phyloP scores from a whole-genome alignment of 2,797 vertebrate species.

The Chrosomus eos region DNA sequence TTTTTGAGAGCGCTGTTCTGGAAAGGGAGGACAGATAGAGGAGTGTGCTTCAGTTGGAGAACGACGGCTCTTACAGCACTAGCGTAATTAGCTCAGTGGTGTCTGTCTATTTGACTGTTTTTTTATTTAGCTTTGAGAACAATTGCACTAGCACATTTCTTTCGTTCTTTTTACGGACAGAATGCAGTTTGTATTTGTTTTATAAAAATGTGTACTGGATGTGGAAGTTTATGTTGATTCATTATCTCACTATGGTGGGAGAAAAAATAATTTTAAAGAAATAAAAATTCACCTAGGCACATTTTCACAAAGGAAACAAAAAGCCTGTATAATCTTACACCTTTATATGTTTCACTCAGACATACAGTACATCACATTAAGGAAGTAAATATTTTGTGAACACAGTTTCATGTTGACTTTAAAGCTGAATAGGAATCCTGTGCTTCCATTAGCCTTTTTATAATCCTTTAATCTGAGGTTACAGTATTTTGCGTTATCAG shows the following conservation, averaged over 20 bases:
- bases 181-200: background rate
- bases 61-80: conserved; percentile 3
- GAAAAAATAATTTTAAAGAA: background rate
- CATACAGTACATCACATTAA: background rate
- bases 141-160: background rate
- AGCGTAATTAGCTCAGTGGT: conserved; percentile 31
- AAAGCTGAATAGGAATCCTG: background rate
- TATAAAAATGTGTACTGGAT: background rate
- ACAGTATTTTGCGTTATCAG: background rate
- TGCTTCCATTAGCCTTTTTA: conserved; percentile 6
- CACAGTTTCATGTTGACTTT: background rate
- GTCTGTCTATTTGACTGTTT: background rate
- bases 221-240: background rate
- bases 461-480: conserved; percentile 33
- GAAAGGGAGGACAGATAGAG: conserved; percentile 33
- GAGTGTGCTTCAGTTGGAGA: conserved; percentile 19
- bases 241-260: background rate
- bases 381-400: background rate
- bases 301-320: background rate
- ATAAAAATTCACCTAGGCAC: background rate
- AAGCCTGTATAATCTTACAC: background rate
- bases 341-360: background rate
- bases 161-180: background rate
- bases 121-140: background rate
- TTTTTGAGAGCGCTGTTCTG: conserved; percentile 30